Conservation (phyloP, 2,888 invertebrate species). For the Kuschelorhynchus macadamiae region DNA sequence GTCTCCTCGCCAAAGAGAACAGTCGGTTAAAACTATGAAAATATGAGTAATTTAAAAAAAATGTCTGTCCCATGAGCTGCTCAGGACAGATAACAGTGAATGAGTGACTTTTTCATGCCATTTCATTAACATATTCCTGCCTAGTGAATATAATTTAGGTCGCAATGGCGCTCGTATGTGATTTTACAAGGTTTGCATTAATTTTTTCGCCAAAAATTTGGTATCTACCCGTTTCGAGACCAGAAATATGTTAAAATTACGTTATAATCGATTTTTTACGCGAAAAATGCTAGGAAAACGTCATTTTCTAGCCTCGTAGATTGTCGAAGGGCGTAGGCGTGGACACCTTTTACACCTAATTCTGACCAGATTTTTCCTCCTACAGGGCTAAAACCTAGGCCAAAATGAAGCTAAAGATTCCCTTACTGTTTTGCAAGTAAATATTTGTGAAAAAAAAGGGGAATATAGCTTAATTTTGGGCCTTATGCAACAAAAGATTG, state of each 20-base stretch:
- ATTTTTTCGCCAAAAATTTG: slow-evolving; percentile 67
- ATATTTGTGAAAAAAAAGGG: slow-evolving; percentile 45
- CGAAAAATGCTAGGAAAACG: slow-evolving; percentile 21
- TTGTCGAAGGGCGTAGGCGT: slow-evolving; percentile 47
- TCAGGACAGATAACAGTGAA: slow-evolving; percentile 69
- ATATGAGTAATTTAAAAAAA: slow-evolving; percentile 67
- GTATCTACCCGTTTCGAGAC: slow-evolving; percentile 61
- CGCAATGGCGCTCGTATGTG: slow-evolving; percentile 70
- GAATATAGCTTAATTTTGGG: slow-evolving; percentile 53
- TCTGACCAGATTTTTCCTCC: slow-evolving; percentile 39
- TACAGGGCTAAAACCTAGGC: slow-evolving; percentile 46
- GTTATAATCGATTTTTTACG: slow-evolving; percentile 57
- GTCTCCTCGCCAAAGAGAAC: slow-evolving; percentile 69
- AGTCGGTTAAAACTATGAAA: slow-evolving; percentile 67
- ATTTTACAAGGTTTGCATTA: slow-evolving; percentile 69
- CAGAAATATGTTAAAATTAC: slow-evolving; percentile 65
- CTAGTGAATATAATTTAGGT: slow-evolving; percentile 68
- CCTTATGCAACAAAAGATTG: slow-evolving; percentile 58
- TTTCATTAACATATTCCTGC: slow-evolving; percentile 67
- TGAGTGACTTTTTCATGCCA: slow-evolving; percentile 69
- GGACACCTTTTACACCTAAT: slow-evolving; percentile 36
- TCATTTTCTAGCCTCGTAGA: slow-evolving; percentile 37
- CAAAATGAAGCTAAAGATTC: slow-evolving; percentile 50
- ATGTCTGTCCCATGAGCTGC: slow-evolving; percentile 67
- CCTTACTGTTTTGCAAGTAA: slow-evolving; percentile 37